Percentiles rank a stretch among this genome's conserved stretches.
These are phyloP conservation scores for Elysia chlorotica DNA, from an alignment of 1,140 invertebrate genomes.

Conservation along the genomic window DNA sequence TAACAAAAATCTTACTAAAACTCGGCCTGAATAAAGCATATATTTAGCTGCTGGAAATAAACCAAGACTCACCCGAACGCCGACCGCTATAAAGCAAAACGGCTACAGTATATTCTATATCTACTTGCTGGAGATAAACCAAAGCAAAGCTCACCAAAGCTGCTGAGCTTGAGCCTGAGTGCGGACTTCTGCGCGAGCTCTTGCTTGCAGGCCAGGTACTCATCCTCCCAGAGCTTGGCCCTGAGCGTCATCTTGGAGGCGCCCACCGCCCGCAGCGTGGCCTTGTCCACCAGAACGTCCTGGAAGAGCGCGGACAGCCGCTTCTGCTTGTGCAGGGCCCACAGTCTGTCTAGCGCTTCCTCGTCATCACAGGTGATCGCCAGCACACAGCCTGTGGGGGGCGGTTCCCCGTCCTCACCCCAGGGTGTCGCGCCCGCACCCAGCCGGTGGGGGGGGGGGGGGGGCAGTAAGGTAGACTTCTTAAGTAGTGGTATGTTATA, in stretches of 20 bases:
- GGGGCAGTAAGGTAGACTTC: too few species aligned
- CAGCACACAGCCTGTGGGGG: slow-evolving; percentile 4
- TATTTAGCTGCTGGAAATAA: too few species aligned
- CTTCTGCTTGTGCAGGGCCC: not conserved
- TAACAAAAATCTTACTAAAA: too few species aligned
- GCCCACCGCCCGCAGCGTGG: slow-evolving; percentile 27
- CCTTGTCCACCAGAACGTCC: slow-evolving; percentile 32
- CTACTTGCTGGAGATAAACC: too few species aligned
- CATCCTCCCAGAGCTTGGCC: slow-evolving; percentile 40
- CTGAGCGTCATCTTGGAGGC: slow-evolving; percentile 33
- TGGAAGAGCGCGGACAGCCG: slow-evolving; percentile 19
- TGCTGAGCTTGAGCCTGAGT: slow-evolving; percentile 18
- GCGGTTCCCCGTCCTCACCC: too few species aligned
- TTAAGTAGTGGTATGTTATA: too few species aligned
- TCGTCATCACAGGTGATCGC: slow-evolving; percentile 1
- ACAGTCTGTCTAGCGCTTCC: not conserved
- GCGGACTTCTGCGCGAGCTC: slow-evolving; percentile 23
- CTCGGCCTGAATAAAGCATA: too few species aligned
- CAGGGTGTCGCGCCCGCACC: too few species aligned
- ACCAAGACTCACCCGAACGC: too few species aligned
- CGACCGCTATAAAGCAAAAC: too few species aligned
- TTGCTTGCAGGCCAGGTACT: slow-evolving; percentile 35
- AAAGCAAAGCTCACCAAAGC: slow-evolving; percentile 33
- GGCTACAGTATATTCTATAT: too few species aligned
- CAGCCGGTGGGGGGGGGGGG: too few species aligned